These are phyloP conservation scores for Gryon sp. DNA, from an alignment of 1,140 invertebrate species.

Conservation along the genomic window DNA sequence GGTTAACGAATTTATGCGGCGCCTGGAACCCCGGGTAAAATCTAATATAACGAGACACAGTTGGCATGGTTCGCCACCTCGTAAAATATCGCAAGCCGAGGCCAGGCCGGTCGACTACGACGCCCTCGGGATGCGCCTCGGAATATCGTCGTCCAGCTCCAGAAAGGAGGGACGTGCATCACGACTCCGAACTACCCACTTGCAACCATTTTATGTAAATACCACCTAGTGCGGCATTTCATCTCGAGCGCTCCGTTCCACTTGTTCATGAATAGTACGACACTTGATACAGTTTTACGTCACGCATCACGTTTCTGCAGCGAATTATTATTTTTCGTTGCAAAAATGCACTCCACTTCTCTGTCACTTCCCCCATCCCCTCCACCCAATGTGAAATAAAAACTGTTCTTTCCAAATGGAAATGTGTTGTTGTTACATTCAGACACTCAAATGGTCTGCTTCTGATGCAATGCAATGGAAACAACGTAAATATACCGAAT, in stretches of 20 bases:
- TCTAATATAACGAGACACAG: conserved; percentile 77
- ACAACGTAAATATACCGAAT: not conserved
- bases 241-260: conserved; percentile 3
- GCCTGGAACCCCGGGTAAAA: conserved; percentile 71
- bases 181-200: conserved; percentile 47
- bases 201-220: conserved; percentile 67
- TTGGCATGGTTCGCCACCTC: conserved; percentile 75
- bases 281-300: conserved; percentile 45
- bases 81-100: conserved; percentile 70
- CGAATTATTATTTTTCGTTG: conserved; percentile 28
- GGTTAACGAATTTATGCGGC: conserved; percentile 76
- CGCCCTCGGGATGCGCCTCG: conserved; percentile 65
- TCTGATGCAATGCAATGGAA: not conserved
- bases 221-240: conserved; percentile 13
- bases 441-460: not conserved
- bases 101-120: conserved; percentile 60
- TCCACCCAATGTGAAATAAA: not conserved
- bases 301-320: conserved; percentile 14
- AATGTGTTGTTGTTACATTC: conserved; percentile 8
- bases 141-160: conserved; percentile 61
- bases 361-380: not conserved
- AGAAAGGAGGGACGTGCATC: conserved; percentile 61
- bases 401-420: conserved; percentile 9
- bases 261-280: conserved; percentile 40
- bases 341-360: conserved; percentile 23